phyloP scores from a whole-genome alignment of 2,888 invertebrate genomes.

The Cephus sareptanus region DNA sequence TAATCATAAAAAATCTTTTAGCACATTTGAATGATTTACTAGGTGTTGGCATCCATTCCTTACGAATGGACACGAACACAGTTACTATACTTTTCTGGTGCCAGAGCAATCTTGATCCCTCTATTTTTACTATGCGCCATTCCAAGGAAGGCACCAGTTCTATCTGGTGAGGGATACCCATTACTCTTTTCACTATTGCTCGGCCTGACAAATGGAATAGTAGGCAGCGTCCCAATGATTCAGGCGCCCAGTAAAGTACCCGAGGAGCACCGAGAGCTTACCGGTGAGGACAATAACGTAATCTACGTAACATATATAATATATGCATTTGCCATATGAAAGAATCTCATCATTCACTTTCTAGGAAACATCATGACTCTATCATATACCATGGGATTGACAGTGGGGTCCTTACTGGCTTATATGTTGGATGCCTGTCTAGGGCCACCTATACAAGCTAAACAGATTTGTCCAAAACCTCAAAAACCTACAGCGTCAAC shows the following conservation, averaged over 20 bases:
- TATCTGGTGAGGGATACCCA: slow-evolving; percentile 75
- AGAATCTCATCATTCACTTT: slow-evolving; percentile 31
- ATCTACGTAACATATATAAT: slow-evolving; percentile 3
- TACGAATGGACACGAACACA: slow-evolving; percentile 87
- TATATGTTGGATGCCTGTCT: slow-evolving; percentile 75
- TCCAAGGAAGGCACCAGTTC: slow-evolving; percentile 80
- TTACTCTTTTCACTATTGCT: slow-evolving; percentile 76
- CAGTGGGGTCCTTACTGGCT: slow-evolving; percentile 85
- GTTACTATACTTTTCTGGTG: slow-evolving; percentile 79
- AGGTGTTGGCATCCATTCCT: slow-evolving; percentile 83
- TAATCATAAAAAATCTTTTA: slow-evolving; percentile 2
- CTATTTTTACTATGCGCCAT: slow-evolving; percentile 84
- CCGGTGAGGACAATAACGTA: slow-evolving; percentile 70
- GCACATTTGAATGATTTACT: slow-evolving; percentile 17
- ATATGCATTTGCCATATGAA: neutral
- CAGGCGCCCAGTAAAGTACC: slow-evolving; percentile 88
- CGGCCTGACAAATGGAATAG: slow-evolving; percentile 87
- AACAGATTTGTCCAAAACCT: slow-evolving; percentile 52
- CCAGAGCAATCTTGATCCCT: slow-evolving; percentile 82
- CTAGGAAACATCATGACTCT: slow-evolving; percentile 93
- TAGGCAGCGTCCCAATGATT: slow-evolving; percentile 94
- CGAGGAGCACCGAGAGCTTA: slow-evolving; percentile 86
- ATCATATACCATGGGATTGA: slow-evolving; percentile 88
- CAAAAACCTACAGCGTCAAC: slow-evolving; percentile 33
- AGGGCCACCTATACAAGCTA: slow-evolving; percentile 55